These are phyloP conservation scores for Dendrocincla fuliginosa DNA, from an alignment of 2,797 vertebrate genomes.

Conservation along the genomic window DNA sequence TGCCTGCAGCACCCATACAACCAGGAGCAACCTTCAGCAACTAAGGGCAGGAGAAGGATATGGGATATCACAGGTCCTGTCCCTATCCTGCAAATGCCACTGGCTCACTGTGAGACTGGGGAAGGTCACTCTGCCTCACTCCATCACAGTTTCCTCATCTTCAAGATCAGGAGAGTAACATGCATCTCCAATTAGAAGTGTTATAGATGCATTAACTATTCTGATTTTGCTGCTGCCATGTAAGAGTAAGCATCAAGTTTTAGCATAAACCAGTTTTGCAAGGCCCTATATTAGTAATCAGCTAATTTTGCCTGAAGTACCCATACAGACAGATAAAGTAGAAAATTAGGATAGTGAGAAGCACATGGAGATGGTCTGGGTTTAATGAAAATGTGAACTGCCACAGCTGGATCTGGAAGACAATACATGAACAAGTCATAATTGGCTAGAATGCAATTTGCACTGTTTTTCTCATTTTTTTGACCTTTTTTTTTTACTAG, in stretches of 20 bases:
- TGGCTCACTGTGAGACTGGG: not conserved
- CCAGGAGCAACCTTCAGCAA: not conserved
- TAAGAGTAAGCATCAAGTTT: not conserved
- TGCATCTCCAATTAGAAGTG: not conserved
- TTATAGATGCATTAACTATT: not conserved
- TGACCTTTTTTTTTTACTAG: not conserved
- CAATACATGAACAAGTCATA: not conserved
- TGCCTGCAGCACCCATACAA: rapidly evolving
- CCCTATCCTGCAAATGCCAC: not conserved
- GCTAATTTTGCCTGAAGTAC: not conserved
- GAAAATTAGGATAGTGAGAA: not conserved
- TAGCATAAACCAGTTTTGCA: not conserved
- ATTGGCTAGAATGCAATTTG: not conserved
- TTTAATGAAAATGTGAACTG: not conserved
- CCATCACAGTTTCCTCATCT: not conserved
- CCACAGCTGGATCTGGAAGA: not conserved
- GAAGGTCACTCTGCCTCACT: not conserved
- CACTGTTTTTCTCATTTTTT: not conserved
- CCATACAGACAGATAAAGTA: not conserved
- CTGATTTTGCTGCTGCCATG: not conserved
- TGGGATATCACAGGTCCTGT: not conserved
- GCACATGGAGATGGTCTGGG: not conserved
- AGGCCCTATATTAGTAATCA: not conserved
- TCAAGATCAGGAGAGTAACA: not conserved
- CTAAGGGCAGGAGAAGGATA: not conserved